Conservation (phyloP, 2,797 vertebrate species). For the Dipus sagitta region DNA sequence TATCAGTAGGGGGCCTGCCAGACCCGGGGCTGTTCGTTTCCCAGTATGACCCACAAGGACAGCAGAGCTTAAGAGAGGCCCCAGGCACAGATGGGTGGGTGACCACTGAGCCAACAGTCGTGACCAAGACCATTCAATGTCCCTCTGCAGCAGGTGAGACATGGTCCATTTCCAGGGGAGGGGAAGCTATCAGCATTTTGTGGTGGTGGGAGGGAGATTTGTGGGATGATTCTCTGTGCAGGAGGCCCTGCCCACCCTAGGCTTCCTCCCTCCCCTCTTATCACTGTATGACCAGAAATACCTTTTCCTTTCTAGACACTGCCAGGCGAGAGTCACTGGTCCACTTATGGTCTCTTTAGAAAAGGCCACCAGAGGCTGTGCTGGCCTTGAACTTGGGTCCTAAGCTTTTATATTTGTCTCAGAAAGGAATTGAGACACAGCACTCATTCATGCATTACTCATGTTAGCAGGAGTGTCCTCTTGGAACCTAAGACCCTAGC, state of each 20-base stretch:
- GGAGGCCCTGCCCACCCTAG: neutral
- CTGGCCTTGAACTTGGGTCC: neutral
- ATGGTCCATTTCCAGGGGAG: rapidly evolving
- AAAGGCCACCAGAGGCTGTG: neutral
- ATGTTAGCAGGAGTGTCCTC: neutral
- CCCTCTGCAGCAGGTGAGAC: neutral
- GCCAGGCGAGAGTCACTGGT: rapidly evolving
- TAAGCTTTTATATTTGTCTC: neutral
- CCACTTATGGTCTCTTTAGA: neutral
- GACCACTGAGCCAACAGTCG: neutral
- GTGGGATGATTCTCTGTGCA: neutral
- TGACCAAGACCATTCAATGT: too few relatives aligned
- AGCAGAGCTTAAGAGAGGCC: neutral
- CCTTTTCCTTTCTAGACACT: neutral
- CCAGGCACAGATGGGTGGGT: neutral
- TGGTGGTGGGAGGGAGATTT: rapidly evolving
- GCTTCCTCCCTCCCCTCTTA: too few relatives aligned
- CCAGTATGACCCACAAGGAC: too few relatives aligned
- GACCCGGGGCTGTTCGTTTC: neutral
- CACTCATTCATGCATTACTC: neutral
- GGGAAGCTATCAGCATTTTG: neutral
- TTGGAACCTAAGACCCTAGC: neutral
- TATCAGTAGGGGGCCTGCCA: neutral
- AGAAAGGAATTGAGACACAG: neutral
- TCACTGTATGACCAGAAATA: neutral